Conservation (phyloP, 37 sponge, comb jelly and placozoan species). For the Lycopodina hypogea region DNA sequence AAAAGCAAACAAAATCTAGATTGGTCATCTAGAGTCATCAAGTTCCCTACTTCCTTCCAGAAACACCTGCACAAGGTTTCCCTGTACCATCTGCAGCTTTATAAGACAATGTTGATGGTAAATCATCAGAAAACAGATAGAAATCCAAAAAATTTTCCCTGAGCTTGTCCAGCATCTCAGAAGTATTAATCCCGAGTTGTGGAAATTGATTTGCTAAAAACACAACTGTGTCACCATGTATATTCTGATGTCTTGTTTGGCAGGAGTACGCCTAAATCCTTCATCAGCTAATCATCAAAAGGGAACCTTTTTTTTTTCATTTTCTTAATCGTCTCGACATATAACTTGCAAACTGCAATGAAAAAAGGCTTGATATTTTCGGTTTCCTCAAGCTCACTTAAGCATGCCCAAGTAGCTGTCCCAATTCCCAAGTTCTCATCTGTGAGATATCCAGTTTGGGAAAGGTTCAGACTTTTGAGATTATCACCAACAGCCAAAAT, state of each 20-base stretch:
- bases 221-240: not conserved
- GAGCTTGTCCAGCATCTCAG: too few species aligned
- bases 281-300: conserved; percentile 37
- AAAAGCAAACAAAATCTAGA: too few species aligned
- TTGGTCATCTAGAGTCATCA: too few species aligned
- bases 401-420: not conserved
- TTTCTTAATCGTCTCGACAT: conserved; percentile 22
- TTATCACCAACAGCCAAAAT: conserved; percentile 8
- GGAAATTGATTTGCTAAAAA: conserved; percentile 26
- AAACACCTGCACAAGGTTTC: too few species aligned
- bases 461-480: conserved; percentile 26
- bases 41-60: too few species aligned
- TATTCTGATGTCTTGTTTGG: conserved; percentile 16
- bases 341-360: conserved; percentile 25
- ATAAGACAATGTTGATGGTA: too few species aligned
- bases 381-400: not conserved
- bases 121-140: too few species aligned
- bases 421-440: not conserved
- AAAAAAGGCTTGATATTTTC: not conserved
- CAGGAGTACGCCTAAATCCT: conserved; percentile 39
- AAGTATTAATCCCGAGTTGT: too few species aligned
- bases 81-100: too few species aligned
- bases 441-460: not conserved
- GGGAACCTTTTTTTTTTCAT: conserved; percentile 47
- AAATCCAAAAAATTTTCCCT: too few species aligned